Evolutionary conservation across 2,113 vertebrate genomes (phyloP), one percentile per base, ranked within the genome.

Genomic region (Rhagologus leucostigma): DNA sequence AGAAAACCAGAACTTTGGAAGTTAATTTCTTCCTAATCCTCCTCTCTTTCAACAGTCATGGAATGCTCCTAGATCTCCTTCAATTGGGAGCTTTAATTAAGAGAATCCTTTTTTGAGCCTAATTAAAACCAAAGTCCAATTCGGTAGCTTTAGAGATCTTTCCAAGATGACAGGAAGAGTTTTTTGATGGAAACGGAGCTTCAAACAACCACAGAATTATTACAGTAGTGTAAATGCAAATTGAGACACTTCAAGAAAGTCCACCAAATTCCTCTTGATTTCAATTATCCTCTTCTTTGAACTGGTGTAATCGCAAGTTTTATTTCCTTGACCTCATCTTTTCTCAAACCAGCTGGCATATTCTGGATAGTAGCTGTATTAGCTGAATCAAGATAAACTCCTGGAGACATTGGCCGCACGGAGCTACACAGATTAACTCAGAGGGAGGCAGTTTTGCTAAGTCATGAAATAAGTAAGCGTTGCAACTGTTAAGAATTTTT

Each of bases 21-120:
- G 84, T 95, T 93, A 96, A 95, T 87, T 79, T 63, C 35, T 68
- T 83, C 57, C 53, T 82, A 93, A 60, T 89, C 42, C n/a, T 91
- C 11, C 57, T 60, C 14, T 90, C 56, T 82, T 76, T 74, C 56
- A 82, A 62, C 52, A 75, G 11, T 84, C 39, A 37, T 55, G 37
- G 73, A 89, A 83, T 71, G 27, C 13, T 86, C 70, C 92, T 90
- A 89, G 57, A 94, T 63, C 60, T 86, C 41, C 81, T 91, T 97
- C 81, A 84, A 70, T n/a, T 73, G 74, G 46, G 26, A 84, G 11
- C 24, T 84, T 64, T 96, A 91, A 96, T 93, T 93, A 93, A 92
- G 37, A 84, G 37, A 83, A 69, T 63, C 16, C 9, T 81, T 88
- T 90, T 59, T 81, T 78, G 42, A 71, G 17, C 56, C 39, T 87